Conservation (phyloP, 1,140 invertebrate genomes). For the Drosophila funebris region DNA sequence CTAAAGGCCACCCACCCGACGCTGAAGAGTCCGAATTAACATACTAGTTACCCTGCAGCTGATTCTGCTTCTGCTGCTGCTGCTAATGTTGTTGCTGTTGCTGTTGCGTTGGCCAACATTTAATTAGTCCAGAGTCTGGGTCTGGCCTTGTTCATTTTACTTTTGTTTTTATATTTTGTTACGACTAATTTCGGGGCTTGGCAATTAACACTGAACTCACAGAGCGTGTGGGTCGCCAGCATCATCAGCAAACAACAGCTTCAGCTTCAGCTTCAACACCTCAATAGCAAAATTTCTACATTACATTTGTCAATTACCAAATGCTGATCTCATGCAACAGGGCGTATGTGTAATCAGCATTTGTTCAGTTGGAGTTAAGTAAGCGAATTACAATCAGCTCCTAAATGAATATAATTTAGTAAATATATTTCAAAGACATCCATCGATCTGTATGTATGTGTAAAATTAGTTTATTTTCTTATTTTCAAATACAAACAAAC, state of each 20-base stretch:
- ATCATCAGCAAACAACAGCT: slow-evolving; percentile 21
- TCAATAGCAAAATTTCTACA: slow-evolving; percentile 16
- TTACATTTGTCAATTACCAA: slow-evolving; percentile 13
- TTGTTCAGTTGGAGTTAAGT: neutral
- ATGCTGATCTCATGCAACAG: slow-evolving; percentile 27
- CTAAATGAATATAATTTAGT: too few relatives aligned
- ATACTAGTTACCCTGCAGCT: slow-evolving; percentile 36
- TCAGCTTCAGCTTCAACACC: slow-evolving; percentile 7
- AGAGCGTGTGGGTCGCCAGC: slow-evolving; percentile 55
- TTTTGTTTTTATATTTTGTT: slow-evolving; percentile 21
- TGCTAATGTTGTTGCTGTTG: neutral
- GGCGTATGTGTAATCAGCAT: slow-evolving; percentile 36
- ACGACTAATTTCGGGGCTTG: slow-evolving; percentile 57
- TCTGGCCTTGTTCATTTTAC: slow-evolving; percentile 63
- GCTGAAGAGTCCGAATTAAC: slow-evolving; percentile 40
- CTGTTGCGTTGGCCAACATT: slow-evolving; percentile 67
- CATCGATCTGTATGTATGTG: too few relatives aligned
- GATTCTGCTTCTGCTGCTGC: slow-evolving; percentile 7
- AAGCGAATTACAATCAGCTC: neutral
- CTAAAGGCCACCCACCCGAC: neutral
- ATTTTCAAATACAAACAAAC: too few relatives aligned
- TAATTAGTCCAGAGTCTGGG: slow-evolving; percentile 64
- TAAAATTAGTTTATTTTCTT: too few relatives aligned
- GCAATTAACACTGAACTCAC: slow-evolving; percentile 76
- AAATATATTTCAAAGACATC: too few relatives aligned